phyloP scores from a whole-genome alignment of 2,797 vertebrate genomes.

The Liasis olivaceus region DNA sequence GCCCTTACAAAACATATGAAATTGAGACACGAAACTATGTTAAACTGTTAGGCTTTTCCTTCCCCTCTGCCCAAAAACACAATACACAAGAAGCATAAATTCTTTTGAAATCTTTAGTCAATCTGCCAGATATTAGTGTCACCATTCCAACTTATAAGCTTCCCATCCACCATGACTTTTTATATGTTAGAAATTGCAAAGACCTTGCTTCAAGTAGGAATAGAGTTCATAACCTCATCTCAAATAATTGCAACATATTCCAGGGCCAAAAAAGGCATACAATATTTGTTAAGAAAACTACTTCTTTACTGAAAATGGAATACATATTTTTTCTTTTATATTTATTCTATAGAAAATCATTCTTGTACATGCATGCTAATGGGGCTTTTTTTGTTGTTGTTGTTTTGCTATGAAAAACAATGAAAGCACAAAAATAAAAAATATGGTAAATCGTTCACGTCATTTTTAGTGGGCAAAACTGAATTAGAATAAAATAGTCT shows the following conservation, averaged over 20 bases:
- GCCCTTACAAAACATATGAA: not conserved
- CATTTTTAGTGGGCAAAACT: not conserved
- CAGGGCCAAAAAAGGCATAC: not conserved
- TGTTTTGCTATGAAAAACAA: not conserved
- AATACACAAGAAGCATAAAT: not conserved
- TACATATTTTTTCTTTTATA: not conserved
- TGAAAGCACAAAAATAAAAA: not conserved
- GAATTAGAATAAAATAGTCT: not conserved
- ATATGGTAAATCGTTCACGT: not conserved
- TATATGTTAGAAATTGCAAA: not conserved
- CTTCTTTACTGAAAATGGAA: not conserved
- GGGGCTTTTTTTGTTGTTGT: not conserved
- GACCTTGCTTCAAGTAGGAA: not conserved
- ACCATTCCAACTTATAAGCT: accelerated
- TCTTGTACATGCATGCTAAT: not conserved
- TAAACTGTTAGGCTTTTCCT: not conserved
- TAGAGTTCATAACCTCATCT: not conserved
- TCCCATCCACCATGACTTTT: not conserved
- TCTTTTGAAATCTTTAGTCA: not conserved
- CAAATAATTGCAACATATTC: not conserved
- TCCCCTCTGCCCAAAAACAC: not conserved
- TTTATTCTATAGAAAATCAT: not conserved
- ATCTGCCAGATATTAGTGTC: not conserved
- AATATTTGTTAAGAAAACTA: not conserved
- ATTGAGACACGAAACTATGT: conserved; percentile 13